Evolutionary conservation across 2,113 vertebrate genomes (phyloP).

Genomic region (Apistogramma diplotaenia): DNA sequence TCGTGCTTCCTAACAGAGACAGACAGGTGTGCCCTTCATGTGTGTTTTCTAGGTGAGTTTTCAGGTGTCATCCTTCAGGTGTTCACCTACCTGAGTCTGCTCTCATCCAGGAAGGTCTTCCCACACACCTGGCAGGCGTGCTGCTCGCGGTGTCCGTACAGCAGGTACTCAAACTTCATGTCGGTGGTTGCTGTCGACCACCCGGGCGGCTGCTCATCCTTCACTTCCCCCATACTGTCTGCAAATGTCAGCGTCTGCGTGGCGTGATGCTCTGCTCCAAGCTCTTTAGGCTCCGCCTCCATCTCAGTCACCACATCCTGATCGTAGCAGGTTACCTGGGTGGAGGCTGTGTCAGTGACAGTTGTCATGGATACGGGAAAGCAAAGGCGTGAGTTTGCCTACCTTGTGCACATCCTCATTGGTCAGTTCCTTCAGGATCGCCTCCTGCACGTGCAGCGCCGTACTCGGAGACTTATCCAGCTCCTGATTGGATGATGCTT

Average conservation of each 20-base stretch:
- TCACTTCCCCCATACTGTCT: conserved; percentile 86
- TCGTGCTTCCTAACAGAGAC: conserved; percentile 80
- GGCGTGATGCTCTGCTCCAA: conserved; percentile 82
- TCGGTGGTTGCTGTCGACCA: conserved; percentile 81
- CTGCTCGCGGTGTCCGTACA: conserved; percentile 93
- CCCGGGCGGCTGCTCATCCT: conserved; percentile 67
- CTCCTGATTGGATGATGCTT: conserved; percentile 64
- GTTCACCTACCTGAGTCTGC: conserved; percentile 77
- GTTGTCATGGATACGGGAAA: background rate
- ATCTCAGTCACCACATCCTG: conserved; percentile 92
- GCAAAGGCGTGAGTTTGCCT: background rate
- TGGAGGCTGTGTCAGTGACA: background rate
- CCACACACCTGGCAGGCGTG: conserved; percentile 93
- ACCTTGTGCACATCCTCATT: conserved; percentile 94
- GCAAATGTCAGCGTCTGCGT: conserved; percentile 89
- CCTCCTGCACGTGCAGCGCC: conserved; percentile 88
- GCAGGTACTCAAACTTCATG: conserved; percentile 97
- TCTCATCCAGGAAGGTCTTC: conserved; percentile 93
- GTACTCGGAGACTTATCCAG: conserved; percentile 69
- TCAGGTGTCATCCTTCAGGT: background rate
- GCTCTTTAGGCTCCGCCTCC: conserved; percentile 86
- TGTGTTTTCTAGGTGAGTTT: background rate
- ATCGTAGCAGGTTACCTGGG: conserved; percentile 87
- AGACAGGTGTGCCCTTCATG: background rate
- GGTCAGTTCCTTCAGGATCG: conserved; percentile 91